These are phyloP conservation scores for Paralinhomoeus sp. DNA, from an alignment of 2,888 invertebrate genomes.

Conservation along the genomic window DNA sequence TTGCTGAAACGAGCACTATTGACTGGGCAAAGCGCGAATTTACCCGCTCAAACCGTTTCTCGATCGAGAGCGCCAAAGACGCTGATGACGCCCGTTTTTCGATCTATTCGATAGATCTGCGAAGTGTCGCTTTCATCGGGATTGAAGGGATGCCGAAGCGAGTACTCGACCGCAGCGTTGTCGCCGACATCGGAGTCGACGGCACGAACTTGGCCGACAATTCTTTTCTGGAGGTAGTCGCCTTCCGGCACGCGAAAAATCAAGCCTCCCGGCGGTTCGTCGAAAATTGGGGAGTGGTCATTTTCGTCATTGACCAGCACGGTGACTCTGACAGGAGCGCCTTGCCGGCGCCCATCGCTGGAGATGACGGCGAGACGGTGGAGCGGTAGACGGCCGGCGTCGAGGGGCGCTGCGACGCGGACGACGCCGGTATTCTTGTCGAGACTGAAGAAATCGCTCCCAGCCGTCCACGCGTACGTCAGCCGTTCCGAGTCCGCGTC, in stretches of 20 bases:
- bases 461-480: constrained; percentile 36
- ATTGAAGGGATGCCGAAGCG: no score
- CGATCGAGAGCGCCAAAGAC: constrained; percentile 70
- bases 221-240: no score
- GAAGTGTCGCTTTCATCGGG: no score
- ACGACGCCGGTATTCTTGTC: constrained; percentile 55
- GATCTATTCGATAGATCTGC: constrained; percentile 55
- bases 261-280: no score
- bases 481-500: constrained; percentile 65
- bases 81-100: constrained; percentile 71
- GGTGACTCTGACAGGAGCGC: neutral
- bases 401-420: constrained; percentile 28
- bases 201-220: no score
- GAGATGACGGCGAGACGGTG: neutral
- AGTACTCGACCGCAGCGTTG: no score
- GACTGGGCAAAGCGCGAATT: no score
- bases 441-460: constrained; percentile 41
- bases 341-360: neutral
- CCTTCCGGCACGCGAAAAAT: no score
- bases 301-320: neutral
- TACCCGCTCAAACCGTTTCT: constrained; percentile 35
- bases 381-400: neutral
- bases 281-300: no score
- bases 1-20: no score
- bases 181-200: no score